Base-by-base conservation (phyloP, 2,888 invertebrate species). In the Zygaena filipendulae region DNA sequence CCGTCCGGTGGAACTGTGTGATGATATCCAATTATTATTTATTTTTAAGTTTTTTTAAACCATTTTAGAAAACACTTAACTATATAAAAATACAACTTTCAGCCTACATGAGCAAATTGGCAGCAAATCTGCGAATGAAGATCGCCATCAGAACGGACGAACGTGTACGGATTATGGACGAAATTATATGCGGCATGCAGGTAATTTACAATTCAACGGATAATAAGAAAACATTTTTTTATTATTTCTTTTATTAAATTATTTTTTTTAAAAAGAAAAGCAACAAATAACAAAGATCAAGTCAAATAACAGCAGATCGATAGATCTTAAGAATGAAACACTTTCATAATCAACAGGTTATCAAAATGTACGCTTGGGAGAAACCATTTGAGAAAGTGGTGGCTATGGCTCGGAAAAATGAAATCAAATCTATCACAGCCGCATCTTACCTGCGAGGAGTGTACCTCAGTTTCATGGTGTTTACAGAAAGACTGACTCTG, bases 351-450 rank as follows among this genome's bases (percentile, higher is more conserved):
- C n/a, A 83, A 50, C 72, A 91, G 81, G 93, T 96, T 2, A 92
- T 97, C 40, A 97, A 97, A 82, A 96, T 97, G 95, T 97, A 96
- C 58, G 92, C 95, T 3, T 97, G 97, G 91, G 97, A 97, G 60
- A 89, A 87, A 44, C 92, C 95, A 0, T 96, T 97, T 54, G 88
- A 90, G 35, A 83, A 87, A 38, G 83, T 95, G n/a, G 89, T 97
- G 2, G 85, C 86, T 5, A 61, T 84, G 27, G 88, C 92, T 2
- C 75, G 96, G 49, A 84, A 84, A 71, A 87, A 83, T 45, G 88
- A 86, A 47, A 82, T 87, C 36, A 74, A 82, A 26, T 80, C 82
- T 45, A 82, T 87, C 42, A 80, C 80, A 4, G 83, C 83, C 32
- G 84, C 85, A 0, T 85, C 87, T 0, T 87, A 87, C 57, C 71